These are phyloP conservation scores for Eulemur mongoz DNA, from an alignment of 2,797 vertebrate species.

Conservation along the genomic window DNA sequence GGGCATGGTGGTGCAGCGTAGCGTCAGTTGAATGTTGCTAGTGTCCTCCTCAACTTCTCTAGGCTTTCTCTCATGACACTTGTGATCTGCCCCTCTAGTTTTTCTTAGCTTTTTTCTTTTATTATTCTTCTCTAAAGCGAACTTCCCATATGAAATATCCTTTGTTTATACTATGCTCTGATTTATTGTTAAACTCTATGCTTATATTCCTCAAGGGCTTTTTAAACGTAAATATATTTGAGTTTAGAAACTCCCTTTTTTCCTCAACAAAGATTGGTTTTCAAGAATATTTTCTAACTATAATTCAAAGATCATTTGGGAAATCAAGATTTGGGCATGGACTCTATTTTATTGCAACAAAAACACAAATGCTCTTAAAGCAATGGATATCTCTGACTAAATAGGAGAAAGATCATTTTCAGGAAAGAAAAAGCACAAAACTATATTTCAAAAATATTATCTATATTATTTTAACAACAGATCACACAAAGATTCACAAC, in stretches of 20 bases:
- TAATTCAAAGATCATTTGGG: slow-evolving; percentile 48
- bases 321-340: slow-evolving; percentile 20
- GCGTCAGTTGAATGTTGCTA: background rate
- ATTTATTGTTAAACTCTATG: background rate
- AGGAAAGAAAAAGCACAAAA: background rate
- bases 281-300: background rate
- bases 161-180: background rate
- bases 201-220: background rate
- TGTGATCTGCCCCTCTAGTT: background rate
- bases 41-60: background rate
- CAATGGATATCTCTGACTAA: background rate
- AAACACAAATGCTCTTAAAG: background rate
- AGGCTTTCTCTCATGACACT: background rate
- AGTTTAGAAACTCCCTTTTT: background rate
- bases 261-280: background rate
- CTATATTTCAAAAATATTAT: background rate
- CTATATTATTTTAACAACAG: slow-evolving; percentile 34
- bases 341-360: slow-evolving; percentile 25
- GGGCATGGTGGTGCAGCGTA: background rate
- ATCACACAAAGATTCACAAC: background rate
- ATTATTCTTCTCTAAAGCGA: background rate
- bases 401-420: background rate
- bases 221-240: background rate
- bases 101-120: background rate
- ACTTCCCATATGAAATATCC: background rate